These are phyloP conservation scores for Yponomeuta plumbellus DNA, from an alignment of 2,888 invertebrate genomes.

Conservation along the genomic window DNA sequence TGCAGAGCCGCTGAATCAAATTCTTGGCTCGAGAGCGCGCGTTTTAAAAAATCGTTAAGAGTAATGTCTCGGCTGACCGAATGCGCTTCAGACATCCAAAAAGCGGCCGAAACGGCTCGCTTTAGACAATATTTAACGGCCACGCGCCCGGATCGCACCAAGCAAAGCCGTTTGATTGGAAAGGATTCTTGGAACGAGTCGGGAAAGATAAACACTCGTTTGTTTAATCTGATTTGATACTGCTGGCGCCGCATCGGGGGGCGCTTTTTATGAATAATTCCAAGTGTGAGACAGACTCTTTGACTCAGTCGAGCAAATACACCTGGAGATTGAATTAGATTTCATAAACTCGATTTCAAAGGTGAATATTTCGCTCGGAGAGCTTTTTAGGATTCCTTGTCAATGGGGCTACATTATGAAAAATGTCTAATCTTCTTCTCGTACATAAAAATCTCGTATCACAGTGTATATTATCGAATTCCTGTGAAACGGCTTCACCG, in stretches of 20 bases:
- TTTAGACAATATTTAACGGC: neutral
- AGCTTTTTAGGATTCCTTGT: neutral
- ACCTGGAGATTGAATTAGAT: neutral
- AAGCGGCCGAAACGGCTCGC: neutral
- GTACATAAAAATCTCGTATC: no score
- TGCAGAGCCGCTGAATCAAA: conserved; percentile 25
- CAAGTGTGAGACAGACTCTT: neutral
- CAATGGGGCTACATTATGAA: no score
- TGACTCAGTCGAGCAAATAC: neutral
- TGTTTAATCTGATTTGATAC: conserved; percentile 10
- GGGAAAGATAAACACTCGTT: conserved; percentile 13
- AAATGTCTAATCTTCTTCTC: no score
- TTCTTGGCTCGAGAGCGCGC: conserved; percentile 8
- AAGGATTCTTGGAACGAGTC: conserved; percentile 12
- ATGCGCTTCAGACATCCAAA: neutral
- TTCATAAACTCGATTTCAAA: conserved; percentile 5
- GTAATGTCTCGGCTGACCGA: conserved; percentile 7
- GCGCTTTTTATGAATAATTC: conserved; percentile 9
- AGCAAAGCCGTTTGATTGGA: conserved; percentile 12
- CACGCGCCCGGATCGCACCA: neutral
- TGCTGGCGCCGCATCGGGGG: neutral
- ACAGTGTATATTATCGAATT: no score
- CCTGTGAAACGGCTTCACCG: no score
- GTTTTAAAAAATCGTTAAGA: conserved; percentile 5
- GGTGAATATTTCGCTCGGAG: neutral